Base-by-base conservation (phyloP, 1,140 invertebrate species). In the Pseudomyrmex cubaensis region DNA sequence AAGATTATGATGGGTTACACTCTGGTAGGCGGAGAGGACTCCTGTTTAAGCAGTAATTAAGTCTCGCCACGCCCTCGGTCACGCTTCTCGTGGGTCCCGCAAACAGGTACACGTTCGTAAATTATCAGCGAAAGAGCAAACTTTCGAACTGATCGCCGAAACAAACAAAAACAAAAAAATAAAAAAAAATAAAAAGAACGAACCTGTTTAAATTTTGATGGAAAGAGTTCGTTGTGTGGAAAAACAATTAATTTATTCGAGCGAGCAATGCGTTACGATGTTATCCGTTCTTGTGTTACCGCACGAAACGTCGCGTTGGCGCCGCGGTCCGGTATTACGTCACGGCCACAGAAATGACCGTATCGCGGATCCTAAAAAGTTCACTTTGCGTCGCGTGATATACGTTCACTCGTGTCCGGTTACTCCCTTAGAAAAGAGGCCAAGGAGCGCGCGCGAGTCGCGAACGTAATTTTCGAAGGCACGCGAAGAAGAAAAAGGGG, bases 31-130 rank as follows among this genome's bases (percentile, higher is more conserved):
- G 93, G 92, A 90, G 89, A 91, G 85, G 91, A 93, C 93, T 94
- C 90, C 93, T 88, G 93, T 94, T 94, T 94, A 93, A 93, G 87
- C 88, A 91, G 92, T 93, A 94, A 93, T 94, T 94, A 94, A 92
- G 92, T 77, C 84, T 89, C 78, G 88, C 93, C 90, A 92, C 93
- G 93, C 93, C 93, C 90, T 91, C 91, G 85, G 89, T 93, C 92
- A 92, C 92, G 91, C 91, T 93, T 91, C 85, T 69, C 85, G 80
- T 85, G 63, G 54, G 35, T 35, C 57, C 54, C 75, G 85, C 70
- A 61, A 84, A 61, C 63, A 44, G 57, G 66, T 46, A 48, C n/a
- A 44, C 25, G 25, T 54, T 54, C 62, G 48, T 77, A 67, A 77
- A 77, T 77, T 77, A 77, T 77, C 62, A 3, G n/a, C 35, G 15